Conservation (phyloP, 1,140 invertebrate genomes). For the Drosophila aff. region DNA sequence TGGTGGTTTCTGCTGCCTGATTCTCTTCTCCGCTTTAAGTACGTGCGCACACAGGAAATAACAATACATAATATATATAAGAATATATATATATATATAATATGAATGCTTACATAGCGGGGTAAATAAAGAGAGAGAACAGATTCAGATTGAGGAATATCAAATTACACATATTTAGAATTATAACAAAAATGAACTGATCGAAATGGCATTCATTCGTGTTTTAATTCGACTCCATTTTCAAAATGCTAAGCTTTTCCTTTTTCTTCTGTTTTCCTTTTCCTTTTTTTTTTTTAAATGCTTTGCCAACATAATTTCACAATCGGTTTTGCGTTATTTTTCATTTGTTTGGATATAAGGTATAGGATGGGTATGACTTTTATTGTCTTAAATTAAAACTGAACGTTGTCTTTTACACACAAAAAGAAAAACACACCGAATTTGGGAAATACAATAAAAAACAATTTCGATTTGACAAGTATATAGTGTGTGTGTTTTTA, state of each 20-base stretch:
- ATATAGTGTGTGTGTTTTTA: background rate
- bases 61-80: constrained; percentile 71
- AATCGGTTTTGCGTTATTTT: constrained; percentile 19
- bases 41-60: constrained; percentile 80
- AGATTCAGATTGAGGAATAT: constrained; percentile 21
- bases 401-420: constrained; percentile 74
- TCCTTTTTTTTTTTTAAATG: constrained; percentile 24
- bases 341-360: constrained; percentile 4
- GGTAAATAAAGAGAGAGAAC: constrained; percentile 12
- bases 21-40: constrained; percentile 59
- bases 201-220: constrained; percentile 32
- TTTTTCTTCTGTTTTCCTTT: background rate
- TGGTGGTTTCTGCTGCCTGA: constrained; percentile 33
- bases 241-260: constrained; percentile 39
- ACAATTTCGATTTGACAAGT: constrained; percentile 44
- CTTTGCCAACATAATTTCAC: constrained; percentile 37
- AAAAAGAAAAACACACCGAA: constrained; percentile 33
- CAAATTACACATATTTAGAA: constrained; percentile 35
- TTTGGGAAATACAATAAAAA: constrained; percentile 45
- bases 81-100: constrained; percentile 43
- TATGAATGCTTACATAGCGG: constrained; percentile 28
- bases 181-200: constrained; percentile 55
- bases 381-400: constrained; percentile 79
- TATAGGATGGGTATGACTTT: constrained; percentile 58
- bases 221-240: constrained; percentile 2